Evolutionary conservation across 2,113 vertebrate species (phyloP).

Genomic region (Calyptomena viridis): DNA sequence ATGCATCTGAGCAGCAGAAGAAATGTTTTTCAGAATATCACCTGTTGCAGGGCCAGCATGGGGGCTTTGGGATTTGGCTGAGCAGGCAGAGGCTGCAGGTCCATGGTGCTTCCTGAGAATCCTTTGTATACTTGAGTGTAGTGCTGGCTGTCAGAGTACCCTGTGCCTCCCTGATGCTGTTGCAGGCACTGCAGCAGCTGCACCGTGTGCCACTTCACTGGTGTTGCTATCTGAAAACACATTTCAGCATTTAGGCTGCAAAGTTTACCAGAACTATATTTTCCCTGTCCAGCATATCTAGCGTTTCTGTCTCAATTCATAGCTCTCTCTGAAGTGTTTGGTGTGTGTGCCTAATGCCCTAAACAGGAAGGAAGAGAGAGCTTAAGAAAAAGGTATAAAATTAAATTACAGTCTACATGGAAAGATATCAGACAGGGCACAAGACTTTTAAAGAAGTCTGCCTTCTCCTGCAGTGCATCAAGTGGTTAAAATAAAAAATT

Average conservation of each 20-base stretch:
- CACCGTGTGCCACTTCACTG: rapidly evolving
- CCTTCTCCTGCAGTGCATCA: background rate
- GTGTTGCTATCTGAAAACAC: background rate
- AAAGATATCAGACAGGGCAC: background rate
- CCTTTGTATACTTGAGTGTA: background rate
- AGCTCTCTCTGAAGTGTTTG: background rate
- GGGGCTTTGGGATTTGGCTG: background rate
- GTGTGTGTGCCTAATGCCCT: background rate
- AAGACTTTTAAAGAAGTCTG: background rate
- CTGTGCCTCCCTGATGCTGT: background rate
- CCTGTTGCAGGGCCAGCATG: background rate
- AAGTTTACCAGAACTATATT: rapidly evolving
- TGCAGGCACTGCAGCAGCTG: background rate
- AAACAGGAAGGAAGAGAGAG: background rate
- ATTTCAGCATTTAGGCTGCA: background rate
- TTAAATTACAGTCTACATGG: background rate
- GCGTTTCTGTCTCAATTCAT: background rate
- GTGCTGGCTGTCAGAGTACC: background rate
- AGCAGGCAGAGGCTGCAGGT: background rate
- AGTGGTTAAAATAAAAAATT: background rate
- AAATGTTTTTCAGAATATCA: background rate
- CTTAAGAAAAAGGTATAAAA: background rate
- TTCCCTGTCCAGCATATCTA: background rate
- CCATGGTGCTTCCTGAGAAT: rapidly evolving
- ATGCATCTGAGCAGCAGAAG: background rate